Evolutionary conservation across 2,888 invertebrate species (phyloP), one percentile per base, ranked within the genome.

Genomic region (Stegophylla sp.): DNA sequence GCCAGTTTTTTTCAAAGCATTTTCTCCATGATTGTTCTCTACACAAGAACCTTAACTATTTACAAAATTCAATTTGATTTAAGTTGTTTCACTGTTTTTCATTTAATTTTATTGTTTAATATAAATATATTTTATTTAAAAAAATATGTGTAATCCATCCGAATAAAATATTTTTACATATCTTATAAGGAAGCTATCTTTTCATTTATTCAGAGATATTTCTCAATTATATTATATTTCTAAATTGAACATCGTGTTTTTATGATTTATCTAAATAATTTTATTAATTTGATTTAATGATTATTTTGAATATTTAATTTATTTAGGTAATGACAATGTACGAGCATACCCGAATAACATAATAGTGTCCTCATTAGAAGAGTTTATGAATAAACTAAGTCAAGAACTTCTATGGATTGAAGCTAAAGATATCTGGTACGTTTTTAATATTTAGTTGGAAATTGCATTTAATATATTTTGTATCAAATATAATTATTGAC

Each of bases 351-450:
- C 51, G 71, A 84, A 13, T 86, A 86, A 84, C 85, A 87, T 85
- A 84, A 86, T 61, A 85, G 89, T 89, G 86, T 85, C 86, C 0
- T 84, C 82, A 26, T 82, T 90, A 0, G 89, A 89, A 82, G 90
- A 91, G 85, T 88, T 90, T 84, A 87, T 89, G 5, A 88, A 89
- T 0, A 86, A 87, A 74, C 84, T 88, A 64, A 86, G 85, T 48
- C 85, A 87, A 12, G 89, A 88, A 0, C 87, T 90, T 34, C 85
- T 95, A 76, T 95, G 95, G 95, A 91, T 91, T 0, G 95, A 95
- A 86, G 91, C 92, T n/a, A 90, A 94, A 84, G 92, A 94, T 84
- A 91, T 97, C 15, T 97, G 97, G 89, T 85, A 82, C 73, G 83
- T 79, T 43, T 43, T 23, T 20, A 20, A 9, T 56, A 53, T 71